A percentile compares a stretch with the other conserved stretches of the same genome.
Evolutionary conservation across 2,888 invertebrate species (phyloP).

Genomic region (Troides aeacus): DNA sequence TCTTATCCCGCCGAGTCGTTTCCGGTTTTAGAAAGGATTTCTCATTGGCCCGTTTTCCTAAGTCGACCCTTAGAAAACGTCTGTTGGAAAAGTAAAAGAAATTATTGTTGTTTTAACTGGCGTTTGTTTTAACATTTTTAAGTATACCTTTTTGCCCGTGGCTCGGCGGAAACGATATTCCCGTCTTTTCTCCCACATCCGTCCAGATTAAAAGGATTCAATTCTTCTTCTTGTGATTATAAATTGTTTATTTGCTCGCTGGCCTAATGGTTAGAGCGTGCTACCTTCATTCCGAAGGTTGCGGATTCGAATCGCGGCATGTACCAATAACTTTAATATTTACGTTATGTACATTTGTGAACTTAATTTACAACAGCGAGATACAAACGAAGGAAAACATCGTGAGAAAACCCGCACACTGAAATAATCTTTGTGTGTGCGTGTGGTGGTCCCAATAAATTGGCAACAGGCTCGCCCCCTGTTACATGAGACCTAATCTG

Average conservation of each 20-base stretch:
- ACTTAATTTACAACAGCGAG: too few species aligned
- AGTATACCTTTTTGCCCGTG: neutral
- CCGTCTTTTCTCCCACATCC: neutral
- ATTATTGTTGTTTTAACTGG: neutral
- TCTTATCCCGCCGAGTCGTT: neutral
- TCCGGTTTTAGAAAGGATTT: conserved; percentile 2
- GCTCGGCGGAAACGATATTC: neutral
- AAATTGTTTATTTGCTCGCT: too few species aligned
- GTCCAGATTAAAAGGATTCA: neutral
- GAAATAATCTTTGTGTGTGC: too few species aligned
- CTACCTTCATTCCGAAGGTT: too few species aligned
- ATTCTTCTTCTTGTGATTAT: neutral
- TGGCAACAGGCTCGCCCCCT: too few species aligned
- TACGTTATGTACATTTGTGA: neutral
- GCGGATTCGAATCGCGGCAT: too few species aligned
- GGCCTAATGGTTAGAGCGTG: too few species aligned
- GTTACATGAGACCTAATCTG: too few species aligned
- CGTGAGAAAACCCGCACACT: too few species aligned
- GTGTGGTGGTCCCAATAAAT: too few species aligned
- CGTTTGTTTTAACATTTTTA: neutral
- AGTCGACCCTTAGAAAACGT: neutral
- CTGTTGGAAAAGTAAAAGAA: neutral
- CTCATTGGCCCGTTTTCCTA: neutral
- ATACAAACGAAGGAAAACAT: too few species aligned
- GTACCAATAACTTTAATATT: too few species aligned